Evolutionary conservation across 2,888 invertebrate species (phyloP), one percentile per base, ranked within the genome.

Genomic region (Crioceris asparagi): DNA sequence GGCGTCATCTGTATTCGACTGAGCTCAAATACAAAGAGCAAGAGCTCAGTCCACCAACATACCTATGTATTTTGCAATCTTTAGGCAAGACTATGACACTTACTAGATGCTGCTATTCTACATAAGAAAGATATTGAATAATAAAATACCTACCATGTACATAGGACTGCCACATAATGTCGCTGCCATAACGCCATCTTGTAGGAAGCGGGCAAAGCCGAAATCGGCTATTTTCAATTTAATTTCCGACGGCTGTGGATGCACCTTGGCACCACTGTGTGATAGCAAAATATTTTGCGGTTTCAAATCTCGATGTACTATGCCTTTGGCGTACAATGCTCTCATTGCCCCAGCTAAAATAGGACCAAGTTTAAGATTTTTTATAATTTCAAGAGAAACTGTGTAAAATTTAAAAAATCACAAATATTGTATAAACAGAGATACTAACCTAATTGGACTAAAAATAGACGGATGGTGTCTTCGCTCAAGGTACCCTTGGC

Each of bases 161-260:
- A 98, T 98, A 10, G 98, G 98, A 32, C 97, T 98, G 31, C 98
- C 98, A 67, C 98, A 98, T 27, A 99, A 72, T 19, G 98, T 98
- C 44, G 94, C 97, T 37, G 98, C 98, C 98, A 98, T 99, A 37
- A 93, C 94, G 45, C 98, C 98, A 62, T 97, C 97, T 67, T 91
- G 87, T 31, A 99, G 74, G 67, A 98, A 97, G 61, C 98, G 75
- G 36, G 98, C 98, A 70, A 98, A 98, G 34, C 98, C 98, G 71
- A 99, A 98, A 72, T 98, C 98, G 59, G 96, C 96, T 86, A 94
- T 93, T 77, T 98, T 98, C 36, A 98, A 75, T 43, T 79, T 83
- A 50, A 96, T 93, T 64, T 94, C 86, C 10, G 77, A 72, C 7
- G 87, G 84, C 38, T 80, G 77, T 12, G 82, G 79, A 54, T 76